Conservation (phyloP, 2,888 invertebrate species). For the Ichneumoninae sp. region DNA sequence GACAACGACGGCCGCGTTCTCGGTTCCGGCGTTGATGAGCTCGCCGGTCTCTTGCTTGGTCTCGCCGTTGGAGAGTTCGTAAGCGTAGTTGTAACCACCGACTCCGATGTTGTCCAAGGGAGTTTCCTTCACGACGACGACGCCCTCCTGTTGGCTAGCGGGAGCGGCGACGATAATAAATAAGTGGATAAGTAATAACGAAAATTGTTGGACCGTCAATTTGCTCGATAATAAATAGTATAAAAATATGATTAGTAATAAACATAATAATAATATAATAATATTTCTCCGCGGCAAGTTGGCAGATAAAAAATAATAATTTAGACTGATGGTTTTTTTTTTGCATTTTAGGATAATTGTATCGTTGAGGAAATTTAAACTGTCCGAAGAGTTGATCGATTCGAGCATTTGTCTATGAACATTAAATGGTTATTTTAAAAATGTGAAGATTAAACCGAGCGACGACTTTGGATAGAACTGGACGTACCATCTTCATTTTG, state of each 20-base stretch:
- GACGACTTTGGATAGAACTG: not conserved
- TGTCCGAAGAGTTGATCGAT: not conserved
- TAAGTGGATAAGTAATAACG: not conserved
- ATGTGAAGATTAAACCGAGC: not conserved
- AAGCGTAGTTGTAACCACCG: constrained; percentile 74
- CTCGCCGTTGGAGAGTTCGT: constrained; percentile 76
- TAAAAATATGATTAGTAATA: too few species aligned
- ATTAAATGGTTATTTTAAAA: not conserved
- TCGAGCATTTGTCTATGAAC: not conserved
- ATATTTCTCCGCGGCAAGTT: not conserved
- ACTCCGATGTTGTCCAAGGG: constrained; percentile 77
- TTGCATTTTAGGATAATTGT: too few species aligned
- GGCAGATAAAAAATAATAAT: not conserved
- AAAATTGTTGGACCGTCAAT: not conserved
- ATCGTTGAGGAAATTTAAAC: too few species aligned
- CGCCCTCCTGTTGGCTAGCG: constrained; percentile 22
- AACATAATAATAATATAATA: too few species aligned
- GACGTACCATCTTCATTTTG: constrained; percentile 72
- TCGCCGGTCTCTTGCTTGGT: constrained; percentile 73
- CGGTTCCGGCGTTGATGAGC: constrained; percentile 70
- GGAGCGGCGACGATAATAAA: constrained; percentile 71
- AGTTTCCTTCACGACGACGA: constrained; percentile 73
- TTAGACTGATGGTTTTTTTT: too few species aligned
- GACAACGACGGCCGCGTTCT: constrained; percentile 71
- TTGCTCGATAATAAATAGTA: too few species aligned